These are phyloP conservation scores for Sapayoa aenigma DNA, from an alignment of 2,113 vertebrate species.

Conservation along the genomic window DNA sequence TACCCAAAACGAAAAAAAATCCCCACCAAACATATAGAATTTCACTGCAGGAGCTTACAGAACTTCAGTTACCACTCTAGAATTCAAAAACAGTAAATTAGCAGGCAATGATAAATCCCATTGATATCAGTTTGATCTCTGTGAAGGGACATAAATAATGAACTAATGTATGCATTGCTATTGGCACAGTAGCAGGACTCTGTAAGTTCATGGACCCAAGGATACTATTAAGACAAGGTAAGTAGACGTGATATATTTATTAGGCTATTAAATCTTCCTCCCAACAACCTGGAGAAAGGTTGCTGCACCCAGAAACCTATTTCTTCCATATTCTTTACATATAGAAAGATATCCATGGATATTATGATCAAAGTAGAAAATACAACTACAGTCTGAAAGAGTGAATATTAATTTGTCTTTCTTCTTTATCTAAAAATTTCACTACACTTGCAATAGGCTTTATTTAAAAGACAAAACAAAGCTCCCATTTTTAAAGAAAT, in stretches of 20 bases:
- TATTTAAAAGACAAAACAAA: not conserved
- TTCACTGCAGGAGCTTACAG: not conserved
- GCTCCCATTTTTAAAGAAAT: not conserved
- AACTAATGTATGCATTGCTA: not conserved
- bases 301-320: not conserved
- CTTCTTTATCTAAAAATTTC: not conserved
- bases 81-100: not conserved
- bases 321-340: not conserved
- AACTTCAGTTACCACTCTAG: not conserved
- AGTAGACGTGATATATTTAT: not conserved
- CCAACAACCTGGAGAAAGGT: not conserved
- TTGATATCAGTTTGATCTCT: not conserved
- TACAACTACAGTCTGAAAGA: not conserved
- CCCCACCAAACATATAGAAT: not conserved
- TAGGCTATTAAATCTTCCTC: not conserved
- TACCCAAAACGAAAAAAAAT: not conserved
- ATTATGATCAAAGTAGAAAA: not conserved
- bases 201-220: not conserved
- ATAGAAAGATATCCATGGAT: not conserved
- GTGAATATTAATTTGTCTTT: not conserved
- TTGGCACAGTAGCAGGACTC: not conserved
- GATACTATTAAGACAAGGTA: not conserved
- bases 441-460: rapidly evolving
- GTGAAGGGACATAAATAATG: not conserved
- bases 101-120: not conserved